These are phyloP conservation scores for Oenanthe melanoleuca DNA, from an alignment of 2,113 vertebrate genomes.

Conservation along the genomic window DNA sequence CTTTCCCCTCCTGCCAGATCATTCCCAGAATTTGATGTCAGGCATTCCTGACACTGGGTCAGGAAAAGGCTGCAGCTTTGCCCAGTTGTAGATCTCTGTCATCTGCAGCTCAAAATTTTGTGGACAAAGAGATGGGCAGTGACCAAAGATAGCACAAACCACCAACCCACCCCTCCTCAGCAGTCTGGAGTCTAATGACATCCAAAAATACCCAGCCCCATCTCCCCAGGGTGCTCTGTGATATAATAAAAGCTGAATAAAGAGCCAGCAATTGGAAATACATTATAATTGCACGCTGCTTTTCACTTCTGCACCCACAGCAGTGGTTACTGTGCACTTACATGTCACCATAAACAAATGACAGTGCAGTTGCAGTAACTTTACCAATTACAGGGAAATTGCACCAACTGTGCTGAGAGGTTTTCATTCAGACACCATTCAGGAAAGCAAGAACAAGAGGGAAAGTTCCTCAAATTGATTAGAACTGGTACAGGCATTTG, in stretches of 20 bases:
- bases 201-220: background rate
- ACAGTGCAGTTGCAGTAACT: constrained; percentile 75
- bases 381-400: constrained; percentile 77
- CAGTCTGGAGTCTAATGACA: background rate
- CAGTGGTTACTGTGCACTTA: constrained; percentile 74
- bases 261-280: constrained; percentile 51
- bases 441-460: background rate
- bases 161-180: background rate
- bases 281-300: constrained; percentile 52
- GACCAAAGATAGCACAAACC: background rate
- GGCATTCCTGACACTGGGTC: background rate
- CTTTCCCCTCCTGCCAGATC: background rate
- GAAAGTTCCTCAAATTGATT: constrained; percentile 19
- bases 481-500: background rate
- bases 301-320: constrained; percentile 50
- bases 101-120: background rate
- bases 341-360: constrained; percentile 73
- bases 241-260: background rate
- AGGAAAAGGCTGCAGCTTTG: background rate
- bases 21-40: background rate
- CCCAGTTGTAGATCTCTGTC: background rate
- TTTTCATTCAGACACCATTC: constrained; percentile 39
- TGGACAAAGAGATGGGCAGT: background rate
- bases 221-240: background rate
- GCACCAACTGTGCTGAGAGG: constrained; percentile 57